Conservation (phyloP, 2,797 vertebrate genomes). For the Platalea minor region DNA sequence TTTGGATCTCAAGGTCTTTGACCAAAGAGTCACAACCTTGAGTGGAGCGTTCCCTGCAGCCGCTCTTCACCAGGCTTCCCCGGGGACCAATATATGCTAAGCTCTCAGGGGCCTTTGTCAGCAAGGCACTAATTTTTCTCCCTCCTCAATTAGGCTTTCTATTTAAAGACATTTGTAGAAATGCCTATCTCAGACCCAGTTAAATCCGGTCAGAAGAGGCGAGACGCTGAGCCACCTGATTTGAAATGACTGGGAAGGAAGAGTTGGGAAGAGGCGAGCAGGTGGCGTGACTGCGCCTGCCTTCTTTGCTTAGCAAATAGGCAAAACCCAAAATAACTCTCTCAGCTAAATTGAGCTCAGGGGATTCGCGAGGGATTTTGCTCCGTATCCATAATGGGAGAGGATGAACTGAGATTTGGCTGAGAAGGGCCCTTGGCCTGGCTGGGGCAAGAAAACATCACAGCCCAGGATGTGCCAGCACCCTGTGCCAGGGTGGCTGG, state of each 20-base stretch:
- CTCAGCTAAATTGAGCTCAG: neutral
- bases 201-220: neutral
- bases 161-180: constrained; percentile 36
- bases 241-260: neutral
- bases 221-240: neutral
- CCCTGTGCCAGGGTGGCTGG: neutral
- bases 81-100: neutral
- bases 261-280: neutral
- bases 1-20: neutral
- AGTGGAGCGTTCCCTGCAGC: neutral
- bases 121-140: neutral
- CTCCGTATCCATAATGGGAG: rapidly evolving
- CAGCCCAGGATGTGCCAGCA: neutral
- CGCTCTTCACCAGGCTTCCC: neutral
- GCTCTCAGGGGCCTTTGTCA: neutral
- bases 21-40: neutral
- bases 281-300: neutral
- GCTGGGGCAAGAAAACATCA: neutral
- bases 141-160: neutral
- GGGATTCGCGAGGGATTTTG: neutral
- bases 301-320: constrained; percentile 11
- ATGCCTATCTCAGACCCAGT: neutral
- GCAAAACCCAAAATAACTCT: constrained; percentile 17
- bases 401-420: neutral
- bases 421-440: neutral